Percentiles rank a stretch among this genome's conserved stretches.
phyloP scores from a whole-genome alignment of 1,140 invertebrate species.

The Drosophila ananassae region DNA sequence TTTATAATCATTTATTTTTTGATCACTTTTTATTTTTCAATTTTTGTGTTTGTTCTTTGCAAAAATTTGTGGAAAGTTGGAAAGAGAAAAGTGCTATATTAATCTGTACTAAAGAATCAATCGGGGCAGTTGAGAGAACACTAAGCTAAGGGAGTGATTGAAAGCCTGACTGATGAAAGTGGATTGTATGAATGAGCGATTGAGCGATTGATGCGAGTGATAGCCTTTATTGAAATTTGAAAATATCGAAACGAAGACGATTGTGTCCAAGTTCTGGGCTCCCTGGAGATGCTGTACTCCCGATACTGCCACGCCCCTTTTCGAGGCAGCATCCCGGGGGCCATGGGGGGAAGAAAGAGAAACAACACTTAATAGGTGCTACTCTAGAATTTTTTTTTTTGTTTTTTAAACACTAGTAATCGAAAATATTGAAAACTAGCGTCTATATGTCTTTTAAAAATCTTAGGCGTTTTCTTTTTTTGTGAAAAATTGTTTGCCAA shows the following conservation, averaged over 20 bases:
- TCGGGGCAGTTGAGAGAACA: conserved; percentile 8
- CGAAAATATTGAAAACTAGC: conserved; percentile 9
- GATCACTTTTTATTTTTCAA: conserved; percentile 32
- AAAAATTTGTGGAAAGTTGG: conserved; percentile 42
- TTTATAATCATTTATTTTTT: conserved; percentile 26
- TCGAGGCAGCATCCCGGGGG: conserved; percentile 29
- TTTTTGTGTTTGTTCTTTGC: conserved; percentile 25
- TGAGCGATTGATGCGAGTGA: conserved; percentile 28
- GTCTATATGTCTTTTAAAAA: conserved; percentile 4
- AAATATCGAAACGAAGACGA: background rate
- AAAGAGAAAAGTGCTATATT: conserved; percentile 76
- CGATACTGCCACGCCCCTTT: conserved; percentile 64
- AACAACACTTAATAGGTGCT: conserved; percentile 55
- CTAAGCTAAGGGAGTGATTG: conserved; percentile 51
- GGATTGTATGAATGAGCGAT: conserved; percentile 11
- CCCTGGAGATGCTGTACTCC: conserved; percentile 20
- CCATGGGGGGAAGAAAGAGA: conserved; percentile 16
- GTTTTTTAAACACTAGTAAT: conserved; percentile 18
- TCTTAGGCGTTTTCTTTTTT: conserved; percentile 18
- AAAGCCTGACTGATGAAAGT: conserved; percentile 15
- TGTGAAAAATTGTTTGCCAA: conserved; percentile 63
- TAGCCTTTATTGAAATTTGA: conserved; percentile 11
- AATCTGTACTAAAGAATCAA: conserved; percentile 69
- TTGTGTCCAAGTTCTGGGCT: conserved; percentile 17
- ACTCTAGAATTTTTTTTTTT: conserved; percentile 41